Conservation (phyloP, 92 coral and sea anemone genomes). For the Palythoa heliodiscus region DNA sequence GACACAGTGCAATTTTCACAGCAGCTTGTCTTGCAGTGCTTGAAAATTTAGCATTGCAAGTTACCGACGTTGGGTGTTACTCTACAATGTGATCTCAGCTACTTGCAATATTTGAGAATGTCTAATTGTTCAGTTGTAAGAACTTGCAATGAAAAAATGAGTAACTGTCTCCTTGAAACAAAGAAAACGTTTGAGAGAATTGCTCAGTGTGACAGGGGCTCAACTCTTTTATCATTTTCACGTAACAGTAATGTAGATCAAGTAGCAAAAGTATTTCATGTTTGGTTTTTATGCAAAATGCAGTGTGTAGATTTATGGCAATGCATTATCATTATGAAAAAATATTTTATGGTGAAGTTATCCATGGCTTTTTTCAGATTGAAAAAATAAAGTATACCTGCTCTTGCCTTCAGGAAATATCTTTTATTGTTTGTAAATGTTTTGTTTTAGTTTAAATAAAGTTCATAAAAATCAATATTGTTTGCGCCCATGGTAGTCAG, state of each 20-base stretch:
- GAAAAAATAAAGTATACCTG: neutral
- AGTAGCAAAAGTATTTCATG: neutral
- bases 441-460: neutral
- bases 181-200: neutral
- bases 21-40: neutral
- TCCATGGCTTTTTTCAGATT: neutral
- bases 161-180: neutral
- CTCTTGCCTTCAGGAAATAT: neutral
- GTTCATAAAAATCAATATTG: neutral
- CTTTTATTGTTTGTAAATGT: too few relatives aligned
- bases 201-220: neutral
- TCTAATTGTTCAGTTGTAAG: neutral
- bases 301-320: neutral
- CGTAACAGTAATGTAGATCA: neutral
- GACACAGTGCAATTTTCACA: neutral
- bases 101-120: neutral
- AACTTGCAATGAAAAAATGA: neutral
- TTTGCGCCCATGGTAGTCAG: neutral
- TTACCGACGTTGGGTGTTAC: neutral
- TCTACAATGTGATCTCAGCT: neutral
- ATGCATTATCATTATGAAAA: neutral
- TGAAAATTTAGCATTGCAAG: neutral
- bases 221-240: neutral
- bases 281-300: neutral
- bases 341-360: neutral